Percentiles rank a stretch among this genome's conserved stretches.
These are phyloP conservation scores for Odontothrips loti DNA, from an alignment of 2,888 invertebrate genomes.

Conservation along the genomic window DNA sequence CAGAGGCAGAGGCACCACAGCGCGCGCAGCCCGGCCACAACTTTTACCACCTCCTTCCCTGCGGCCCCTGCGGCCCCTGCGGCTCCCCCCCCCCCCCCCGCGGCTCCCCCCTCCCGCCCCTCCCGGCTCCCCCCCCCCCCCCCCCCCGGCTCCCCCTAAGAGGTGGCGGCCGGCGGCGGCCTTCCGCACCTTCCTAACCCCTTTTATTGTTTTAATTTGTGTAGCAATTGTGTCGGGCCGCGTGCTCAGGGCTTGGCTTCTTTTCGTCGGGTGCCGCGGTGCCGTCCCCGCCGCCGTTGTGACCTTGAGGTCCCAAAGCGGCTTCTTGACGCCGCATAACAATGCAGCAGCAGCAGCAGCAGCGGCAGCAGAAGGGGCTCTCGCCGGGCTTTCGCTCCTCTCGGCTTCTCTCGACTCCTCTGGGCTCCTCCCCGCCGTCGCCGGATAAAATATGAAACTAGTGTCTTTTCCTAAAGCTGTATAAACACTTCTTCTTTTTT, in stretches of 20 bases:
- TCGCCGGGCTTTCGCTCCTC: too few relatives aligned
- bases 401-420: too few relatives aligned
- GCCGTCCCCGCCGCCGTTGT: neutral
- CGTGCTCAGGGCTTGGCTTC: too few relatives aligned
- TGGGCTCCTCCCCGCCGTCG: too few relatives aligned
- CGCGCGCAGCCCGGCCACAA: neutral
- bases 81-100: too few relatives aligned
- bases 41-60: neutral
- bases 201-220: slow-evolving; percentile 21
- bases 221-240: neutral
- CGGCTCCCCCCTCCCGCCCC: too few relatives aligned
- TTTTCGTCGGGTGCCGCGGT: neutral
- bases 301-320: neutral
- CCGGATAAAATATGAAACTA: slow-evolving; percentile 12
- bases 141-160: too few relatives aligned
- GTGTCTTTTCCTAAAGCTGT: neutral
- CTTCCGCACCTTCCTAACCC: neutral
- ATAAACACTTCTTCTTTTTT: slow-evolving; percentile 1
- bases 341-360: neutral
- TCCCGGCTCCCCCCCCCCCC: too few relatives aligned
- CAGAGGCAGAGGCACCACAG: too few relatives aligned
- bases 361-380: too few relatives aligned
- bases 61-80: too few relatives aligned
- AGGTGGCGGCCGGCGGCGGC: neutral
- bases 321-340: neutral